These are phyloP conservation scores for Hemichromis elongatus DNA, from an alignment of 2,113 vertebrate genomes.

Conservation along the genomic window DNA sequence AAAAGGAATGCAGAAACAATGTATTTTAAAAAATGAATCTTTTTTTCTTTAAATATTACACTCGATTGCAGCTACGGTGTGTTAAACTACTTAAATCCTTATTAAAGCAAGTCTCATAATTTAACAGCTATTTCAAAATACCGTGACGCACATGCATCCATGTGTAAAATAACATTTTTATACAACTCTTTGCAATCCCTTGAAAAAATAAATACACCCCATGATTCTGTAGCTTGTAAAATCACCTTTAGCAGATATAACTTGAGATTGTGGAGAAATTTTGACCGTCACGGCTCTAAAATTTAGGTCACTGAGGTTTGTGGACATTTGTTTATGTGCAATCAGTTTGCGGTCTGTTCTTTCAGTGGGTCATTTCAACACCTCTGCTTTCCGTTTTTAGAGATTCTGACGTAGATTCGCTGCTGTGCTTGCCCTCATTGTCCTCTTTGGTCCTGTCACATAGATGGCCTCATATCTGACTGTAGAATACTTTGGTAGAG, in stretches of 20 bases:
- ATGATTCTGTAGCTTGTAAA: not conserved
- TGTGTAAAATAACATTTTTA: not conserved
- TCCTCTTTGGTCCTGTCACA: not conserved
- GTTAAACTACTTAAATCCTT: not conserved
- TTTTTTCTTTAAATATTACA: not conserved
- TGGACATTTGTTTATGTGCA: not conserved
- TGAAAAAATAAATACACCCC: not conserved
- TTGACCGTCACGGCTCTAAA: not conserved
- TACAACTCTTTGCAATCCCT: not conserved
- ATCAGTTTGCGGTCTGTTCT: not conserved
- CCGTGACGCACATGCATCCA: not conserved
- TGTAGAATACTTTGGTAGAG: not conserved
- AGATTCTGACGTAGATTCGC: not conserved
- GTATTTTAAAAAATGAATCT: not conserved
- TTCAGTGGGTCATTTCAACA: not conserved
- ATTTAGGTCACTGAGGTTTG: not conserved
- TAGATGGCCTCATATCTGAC: not conserved
- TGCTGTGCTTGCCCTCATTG: not conserved
- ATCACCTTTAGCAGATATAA: not conserved
- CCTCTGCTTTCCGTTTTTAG: not conserved
- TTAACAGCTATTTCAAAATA: not conserved
- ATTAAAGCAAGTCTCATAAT: not conserved
- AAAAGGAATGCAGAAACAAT: not conserved
- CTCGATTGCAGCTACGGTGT: not conserved
- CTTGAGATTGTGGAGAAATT: not conserved